Evolutionary conservation across 2,797 vertebrate genomes (phyloP), one percentile per base, ranked within the genome.

Genomic region (Ptychobarbus kaznakovi): DNA sequence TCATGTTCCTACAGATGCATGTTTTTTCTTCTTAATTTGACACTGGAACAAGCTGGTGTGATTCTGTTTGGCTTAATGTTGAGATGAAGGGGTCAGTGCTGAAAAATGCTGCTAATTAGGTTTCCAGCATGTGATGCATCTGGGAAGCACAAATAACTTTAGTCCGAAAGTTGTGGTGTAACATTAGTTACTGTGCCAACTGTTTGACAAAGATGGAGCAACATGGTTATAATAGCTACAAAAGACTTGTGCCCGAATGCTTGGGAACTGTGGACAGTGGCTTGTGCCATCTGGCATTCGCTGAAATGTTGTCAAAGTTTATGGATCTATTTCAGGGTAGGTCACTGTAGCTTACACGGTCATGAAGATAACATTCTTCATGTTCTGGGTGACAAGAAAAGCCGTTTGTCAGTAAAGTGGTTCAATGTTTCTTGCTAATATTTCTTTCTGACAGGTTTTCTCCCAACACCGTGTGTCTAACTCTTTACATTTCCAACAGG

Each of bases 121-220:
- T 90, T 89, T 90, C 79, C 69, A 85, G 76, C 86, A 90, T 90
- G 82, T 79, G 87, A 84, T 72, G 75, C 73, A 86, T 87, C 58
- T 88, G 78, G 40, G 81, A 90, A 88, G 49, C 15, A 32, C 40
- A 42, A 77, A 80, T 25, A 63, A 68, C 69, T 86, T 58, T 58
- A 70, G 58, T 85, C 68, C 8, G 3, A 80, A 84, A 86, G 75
- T 46, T 61, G 42, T 22, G 76, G 51, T 56, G 75, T 46, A 13
- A 68, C 42, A 65, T 75, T 49, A 69, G 58, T 35, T 56, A 68
- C 80, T 66, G 84, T 86, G 87, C 84, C 87, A 88, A 86, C 56
- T 75, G 58, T 83, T 86, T 72, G 84, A 86, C 87, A 80, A 80
- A 89, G 87, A 89, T 83, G 88, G 80, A 89, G 80, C 44, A 73